These are phyloP conservation scores for Teleopsis dalmanni DNA, from an alignment of 1,140 invertebrate species.

Conservation along the genomic window DNA sequence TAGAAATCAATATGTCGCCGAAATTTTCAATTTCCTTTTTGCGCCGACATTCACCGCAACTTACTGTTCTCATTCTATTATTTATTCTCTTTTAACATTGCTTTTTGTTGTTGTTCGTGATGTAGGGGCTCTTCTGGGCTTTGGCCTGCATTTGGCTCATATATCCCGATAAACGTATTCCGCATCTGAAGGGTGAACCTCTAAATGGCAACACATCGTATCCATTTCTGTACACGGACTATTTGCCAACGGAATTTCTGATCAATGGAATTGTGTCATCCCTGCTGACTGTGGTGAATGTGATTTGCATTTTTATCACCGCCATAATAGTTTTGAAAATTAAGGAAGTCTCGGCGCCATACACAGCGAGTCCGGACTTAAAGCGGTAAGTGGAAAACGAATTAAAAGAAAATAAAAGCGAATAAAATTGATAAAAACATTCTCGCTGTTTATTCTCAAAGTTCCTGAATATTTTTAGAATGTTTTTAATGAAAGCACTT, in stretches of 20 bases:
- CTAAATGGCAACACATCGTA: slow-evolving; percentile 56
- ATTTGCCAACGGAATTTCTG: slow-evolving; percentile 66
- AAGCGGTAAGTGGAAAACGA: slow-evolving; percentile 53
- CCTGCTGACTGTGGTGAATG: slow-evolving; percentile 72
- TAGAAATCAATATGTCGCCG: too few relatives aligned
- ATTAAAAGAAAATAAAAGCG: too few relatives aligned
- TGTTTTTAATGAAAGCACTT: too few relatives aligned
- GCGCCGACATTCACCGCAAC: neutral
- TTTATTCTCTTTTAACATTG: neutral
- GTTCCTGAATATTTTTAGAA: too few relatives aligned
- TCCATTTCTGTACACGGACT: slow-evolving; percentile 58
- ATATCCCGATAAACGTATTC: slow-evolving; percentile 55
- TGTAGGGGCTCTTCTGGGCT: slow-evolving; percentile 67
- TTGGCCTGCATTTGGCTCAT: slow-evolving; percentile 63
- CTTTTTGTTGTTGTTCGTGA: neutral
- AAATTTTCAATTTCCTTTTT: neutral
- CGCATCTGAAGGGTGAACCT: slow-evolving; percentile 59
- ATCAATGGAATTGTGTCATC: slow-evolving; percentile 73
- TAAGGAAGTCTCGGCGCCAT: slow-evolving; percentile 77
- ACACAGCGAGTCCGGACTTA: slow-evolving; percentile 64
- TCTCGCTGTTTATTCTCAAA: too few relatives aligned
- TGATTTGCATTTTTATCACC: slow-evolving; percentile 75
- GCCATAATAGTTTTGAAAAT: slow-evolving; percentile 77
- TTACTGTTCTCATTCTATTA: neutral
- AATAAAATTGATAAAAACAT: too few relatives aligned